phyloP scores from a whole-genome alignment of 2,113 vertebrate species.

The Poeciliopsis retropinna region DNA sequence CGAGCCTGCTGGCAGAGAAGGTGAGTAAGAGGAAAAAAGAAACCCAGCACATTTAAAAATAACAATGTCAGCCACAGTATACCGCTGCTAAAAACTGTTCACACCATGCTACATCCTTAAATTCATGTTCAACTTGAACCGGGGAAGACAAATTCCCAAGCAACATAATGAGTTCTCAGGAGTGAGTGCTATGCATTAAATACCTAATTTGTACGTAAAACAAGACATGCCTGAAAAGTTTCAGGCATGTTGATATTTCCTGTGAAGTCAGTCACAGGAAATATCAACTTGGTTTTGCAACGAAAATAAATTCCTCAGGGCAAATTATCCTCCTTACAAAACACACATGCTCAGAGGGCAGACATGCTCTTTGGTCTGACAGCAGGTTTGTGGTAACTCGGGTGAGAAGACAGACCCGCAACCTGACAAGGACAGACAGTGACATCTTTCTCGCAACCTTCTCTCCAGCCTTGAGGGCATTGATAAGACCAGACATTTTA shows the following conservation, averaged over 20 bases:
- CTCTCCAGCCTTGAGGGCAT: constrained; percentile 46
- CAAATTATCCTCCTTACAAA: neutral
- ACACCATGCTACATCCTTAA: constrained; percentile 6
- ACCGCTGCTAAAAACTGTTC: constrained; percentile 9
- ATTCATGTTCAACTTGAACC: neutral
- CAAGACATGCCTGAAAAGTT: neutral
- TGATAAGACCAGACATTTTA: constrained; percentile 76
- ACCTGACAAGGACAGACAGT: constrained; percentile 67
- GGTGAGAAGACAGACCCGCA: constrained; percentile 42
- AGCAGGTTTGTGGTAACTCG: constrained; percentile 34
- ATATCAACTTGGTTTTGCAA: neutral
- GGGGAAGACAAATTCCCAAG: neutral
- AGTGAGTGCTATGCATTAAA: neutral
- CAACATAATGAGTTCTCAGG: neutral
- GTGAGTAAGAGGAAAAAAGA: constrained; percentile 9
- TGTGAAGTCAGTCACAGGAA: constrained; percentile 4
- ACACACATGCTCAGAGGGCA: constrained; percentile 15
- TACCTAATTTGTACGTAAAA: neutral
- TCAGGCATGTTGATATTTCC: neutral
- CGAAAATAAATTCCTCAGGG: constrained; percentile 11
- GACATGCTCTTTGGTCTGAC: constrained; percentile 42
- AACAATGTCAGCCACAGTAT: constrained; percentile 10
- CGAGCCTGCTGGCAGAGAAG: constrained; percentile 1
- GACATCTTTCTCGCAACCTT: constrained; percentile 37
- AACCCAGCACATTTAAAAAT: constrained; percentile 29